Percentiles rank a stretch among this genome's conserved stretches.
Conservation (phyloP, 2,888 invertebrate genomes). For the Timema cristinae region DNA sequence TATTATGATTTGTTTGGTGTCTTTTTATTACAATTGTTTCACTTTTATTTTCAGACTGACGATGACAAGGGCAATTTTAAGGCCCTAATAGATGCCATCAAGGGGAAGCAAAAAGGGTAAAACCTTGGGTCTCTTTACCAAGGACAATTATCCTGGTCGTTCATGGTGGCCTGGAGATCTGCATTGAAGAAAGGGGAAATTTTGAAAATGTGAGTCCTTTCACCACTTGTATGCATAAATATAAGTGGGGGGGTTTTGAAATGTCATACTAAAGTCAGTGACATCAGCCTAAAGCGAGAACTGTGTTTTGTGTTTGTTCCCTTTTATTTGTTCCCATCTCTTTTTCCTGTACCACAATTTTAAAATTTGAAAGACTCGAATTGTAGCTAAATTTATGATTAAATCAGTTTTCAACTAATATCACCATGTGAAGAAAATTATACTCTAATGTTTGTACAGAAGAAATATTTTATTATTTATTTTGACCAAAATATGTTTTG, state of each 20-base stretch:
- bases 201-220: slow-evolving; percentile 63
- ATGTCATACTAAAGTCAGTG: background rate
- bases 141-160: slow-evolving; percentile 91
- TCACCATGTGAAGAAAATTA: no score
- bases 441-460: no score
- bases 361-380: no score
- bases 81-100: slow-evolving; percentile 72
- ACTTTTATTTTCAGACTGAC: slow-evolving; percentile 58
- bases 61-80: slow-evolving; percentile 82
- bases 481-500: no score
- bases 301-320: no score
- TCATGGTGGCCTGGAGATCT: slow-evolving; percentile 87
- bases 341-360: background rate
- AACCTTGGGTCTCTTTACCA: slow-evolving; percentile 81
- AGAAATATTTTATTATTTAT: no score
- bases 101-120: slow-evolving; percentile 86
- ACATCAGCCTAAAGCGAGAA: no score
- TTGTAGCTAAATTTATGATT: no score
- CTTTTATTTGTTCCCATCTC: no score
- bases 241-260: background rate
- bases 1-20: no score
- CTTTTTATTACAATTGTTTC: no score
- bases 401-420: no score
- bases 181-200: slow-evolving; percentile 67
- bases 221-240: background rate